Evolutionary conservation across 2,797 vertebrate species (phyloP), one percentile per base, ranked within the genome.

Genomic region (Acridotheres tristis): DNA sequence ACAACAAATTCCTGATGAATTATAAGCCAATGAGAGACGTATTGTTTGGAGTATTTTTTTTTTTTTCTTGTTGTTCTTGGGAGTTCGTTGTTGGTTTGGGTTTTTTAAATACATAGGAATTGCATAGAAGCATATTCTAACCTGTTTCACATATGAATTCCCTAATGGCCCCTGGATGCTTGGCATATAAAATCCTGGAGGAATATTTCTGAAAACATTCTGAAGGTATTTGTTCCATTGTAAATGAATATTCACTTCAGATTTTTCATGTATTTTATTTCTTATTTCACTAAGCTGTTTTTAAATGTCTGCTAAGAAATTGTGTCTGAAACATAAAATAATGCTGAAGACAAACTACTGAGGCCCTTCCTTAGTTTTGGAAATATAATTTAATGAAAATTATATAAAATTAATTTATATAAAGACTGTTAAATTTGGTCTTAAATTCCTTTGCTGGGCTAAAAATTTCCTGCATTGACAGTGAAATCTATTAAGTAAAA

Each of bases 41-140:
- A 21, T 9, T 30, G 2, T 23, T 13, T 45, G 10, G 22, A 7
- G 0, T 6, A 17, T 47, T 25, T 36, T 32, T 72, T 84, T 34
- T 34, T 34, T 36, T 36, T 36, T 47, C 12, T 74, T 72, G 3
- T 27, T 73, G 7, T n/a, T 17, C 13, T 47, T 73, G 5, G 5
- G 9, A 3, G 0, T 27, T 22, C 1, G 0, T 53, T 66, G 18
- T 18, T 78, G 2, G 6, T 55, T 54, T 43, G 3, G 0, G 2
- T 38, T 61, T 54, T 50, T 81, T 65, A 32, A 68, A 51, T 47
- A 8, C 3, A 6, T 4, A 48, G 2, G 16, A 67, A 43, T 36
- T 59, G 68, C 57, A 43, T n/a, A 69, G 23, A 71, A 62, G 15
- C 23, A 16, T 75, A 22, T 29, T 53, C 6, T 69, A 57, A 62